Evolutionary conservation across 2,797 vertebrate genomes (phyloP).

Genomic region (Syngnathus acus): DNA sequence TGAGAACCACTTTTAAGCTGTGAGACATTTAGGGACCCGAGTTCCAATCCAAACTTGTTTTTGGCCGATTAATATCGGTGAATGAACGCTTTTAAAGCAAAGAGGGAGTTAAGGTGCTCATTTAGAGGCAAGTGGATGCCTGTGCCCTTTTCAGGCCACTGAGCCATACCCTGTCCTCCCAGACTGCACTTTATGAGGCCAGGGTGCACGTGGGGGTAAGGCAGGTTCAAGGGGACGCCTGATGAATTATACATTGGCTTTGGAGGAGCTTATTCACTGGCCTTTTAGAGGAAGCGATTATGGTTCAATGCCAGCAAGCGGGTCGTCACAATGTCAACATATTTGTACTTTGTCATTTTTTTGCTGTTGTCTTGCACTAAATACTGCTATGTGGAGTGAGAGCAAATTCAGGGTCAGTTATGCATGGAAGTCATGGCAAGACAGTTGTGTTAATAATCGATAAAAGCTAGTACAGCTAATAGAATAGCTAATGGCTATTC

Average conservation of each 20-base stretch:
- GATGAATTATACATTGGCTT: conserved; percentile 73
- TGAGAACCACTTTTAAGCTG: conserved; percentile 12
- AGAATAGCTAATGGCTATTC: no score
- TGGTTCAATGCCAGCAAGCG: conserved; percentile 46
- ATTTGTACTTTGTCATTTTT: conserved; percentile 47
- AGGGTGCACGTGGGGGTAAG: conserved; percentile 23
- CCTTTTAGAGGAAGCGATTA: conserved; percentile 51
- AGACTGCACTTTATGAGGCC: conserved; percentile 60
- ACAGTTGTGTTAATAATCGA: neutral
- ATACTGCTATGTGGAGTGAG: conserved; percentile 15
- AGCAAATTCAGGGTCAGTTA: neutral
- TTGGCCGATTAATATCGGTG: conserved; percentile 25
- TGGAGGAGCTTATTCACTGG: conserved; percentile 66
- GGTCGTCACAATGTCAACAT: conserved; percentile 47
- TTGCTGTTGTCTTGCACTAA: conserved; percentile 35
- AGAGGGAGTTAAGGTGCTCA: conserved; percentile 60
- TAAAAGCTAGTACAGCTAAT: no score
- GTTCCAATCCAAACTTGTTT: conserved; percentile 41
- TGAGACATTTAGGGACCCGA: conserved; percentile 14
- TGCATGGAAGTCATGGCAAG: neutral
- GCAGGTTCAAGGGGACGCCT: conserved; percentile 62
- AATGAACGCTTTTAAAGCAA: conserved; percentile 41
- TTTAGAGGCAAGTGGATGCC: conserved; percentile 53
- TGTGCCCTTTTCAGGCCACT: conserved; percentile 65
- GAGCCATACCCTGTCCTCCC: conserved; percentile 58